phyloP scores from a whole-genome alignment of 2,797 vertebrate genomes.

The Hafferia zeledoni region DNA sequence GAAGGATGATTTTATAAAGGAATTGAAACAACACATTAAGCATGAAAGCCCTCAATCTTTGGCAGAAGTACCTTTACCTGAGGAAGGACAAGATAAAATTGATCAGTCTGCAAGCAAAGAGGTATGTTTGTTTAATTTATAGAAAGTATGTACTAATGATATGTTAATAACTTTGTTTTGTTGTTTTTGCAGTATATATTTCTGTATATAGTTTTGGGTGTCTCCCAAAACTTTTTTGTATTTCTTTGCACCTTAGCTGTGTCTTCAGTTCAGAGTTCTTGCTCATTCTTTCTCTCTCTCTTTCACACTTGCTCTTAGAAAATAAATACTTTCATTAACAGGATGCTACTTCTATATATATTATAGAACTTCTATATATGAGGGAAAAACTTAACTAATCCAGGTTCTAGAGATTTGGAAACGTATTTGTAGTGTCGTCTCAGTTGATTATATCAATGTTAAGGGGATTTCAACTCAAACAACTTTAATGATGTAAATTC shows the following conservation, averaged over 20 bases:
- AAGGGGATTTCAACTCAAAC: not conserved
- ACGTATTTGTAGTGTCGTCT: not conserved
- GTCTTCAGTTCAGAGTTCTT: not conserved
- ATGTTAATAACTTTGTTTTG: not conserved
- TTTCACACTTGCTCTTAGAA: not conserved
- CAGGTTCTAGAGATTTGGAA: not conserved
- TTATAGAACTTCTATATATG: not conserved
- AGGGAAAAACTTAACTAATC: not conserved
- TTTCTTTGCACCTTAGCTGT: not conserved
- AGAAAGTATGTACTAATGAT: not conserved
- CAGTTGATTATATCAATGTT: not conserved
- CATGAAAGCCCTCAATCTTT: not conserved
- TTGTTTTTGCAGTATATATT: not conserved
- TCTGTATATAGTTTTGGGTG: not conserved
- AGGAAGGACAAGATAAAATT: not conserved
- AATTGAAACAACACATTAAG: not conserved
- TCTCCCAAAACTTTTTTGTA: not conserved
- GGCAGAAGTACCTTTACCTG: not conserved
- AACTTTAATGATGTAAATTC: not conserved
- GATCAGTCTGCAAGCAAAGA: not conserved
- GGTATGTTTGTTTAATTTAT: not conserved
- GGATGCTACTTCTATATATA: not conserved
- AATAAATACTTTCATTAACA: not conserved
- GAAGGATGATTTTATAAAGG: constrained; percentile 21
- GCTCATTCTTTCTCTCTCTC: not conserved